Evolutionary conservation across 2,888 invertebrate species (phyloP).

Genomic region (Amaurobius ferox): DNA sequence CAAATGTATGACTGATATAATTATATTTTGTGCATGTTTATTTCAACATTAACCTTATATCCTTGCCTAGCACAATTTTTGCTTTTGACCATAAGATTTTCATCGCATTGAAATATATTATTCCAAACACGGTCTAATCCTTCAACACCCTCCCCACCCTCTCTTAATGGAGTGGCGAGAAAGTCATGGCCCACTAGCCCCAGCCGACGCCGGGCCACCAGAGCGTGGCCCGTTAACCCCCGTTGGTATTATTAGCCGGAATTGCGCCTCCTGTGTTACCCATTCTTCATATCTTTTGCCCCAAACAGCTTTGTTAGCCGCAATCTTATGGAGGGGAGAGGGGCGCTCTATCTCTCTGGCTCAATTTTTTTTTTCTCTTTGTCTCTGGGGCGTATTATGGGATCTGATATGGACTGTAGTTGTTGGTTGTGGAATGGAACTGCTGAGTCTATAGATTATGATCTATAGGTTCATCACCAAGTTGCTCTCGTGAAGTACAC

Average conservation of each 20-base stretch:
- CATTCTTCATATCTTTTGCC: slow-evolving; percentile 49
- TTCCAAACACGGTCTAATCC: background rate
- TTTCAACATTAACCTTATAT: too few relatives aligned
- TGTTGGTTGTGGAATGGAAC: background rate
- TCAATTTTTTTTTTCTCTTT: background rate
- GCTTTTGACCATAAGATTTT: background rate
- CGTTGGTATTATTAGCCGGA: slow-evolving; percentile 66
- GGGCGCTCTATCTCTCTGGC: too few relatives aligned
- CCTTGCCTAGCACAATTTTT: too few relatives aligned
- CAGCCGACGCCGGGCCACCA: slow-evolving; percentile 31
- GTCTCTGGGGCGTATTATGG: background rate
- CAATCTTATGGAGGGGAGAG: background rate
- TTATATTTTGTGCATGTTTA: too few relatives aligned
- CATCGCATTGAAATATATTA: background rate
- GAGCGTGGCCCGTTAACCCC: slow-evolving; percentile 49
- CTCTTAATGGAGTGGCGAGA: slow-evolving; percentile 64
- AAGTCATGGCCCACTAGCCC: slow-evolving; percentile 52
- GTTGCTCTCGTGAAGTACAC: too few relatives aligned
- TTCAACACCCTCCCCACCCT: background rate
- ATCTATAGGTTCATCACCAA: too few relatives aligned
- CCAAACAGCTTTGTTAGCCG: slow-evolving; percentile 62
- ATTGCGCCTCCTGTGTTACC: slow-evolving; percentile 69
- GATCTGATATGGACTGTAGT: slow-evolving; percentile 11
- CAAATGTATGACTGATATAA: too few relatives aligned
- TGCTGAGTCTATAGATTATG: background rate